Evolutionary conservation across 2,113 vertebrate genomes (phyloP), one percentile per base, ranked within the genome.

Genomic region (Chauna torquata): DNA sequence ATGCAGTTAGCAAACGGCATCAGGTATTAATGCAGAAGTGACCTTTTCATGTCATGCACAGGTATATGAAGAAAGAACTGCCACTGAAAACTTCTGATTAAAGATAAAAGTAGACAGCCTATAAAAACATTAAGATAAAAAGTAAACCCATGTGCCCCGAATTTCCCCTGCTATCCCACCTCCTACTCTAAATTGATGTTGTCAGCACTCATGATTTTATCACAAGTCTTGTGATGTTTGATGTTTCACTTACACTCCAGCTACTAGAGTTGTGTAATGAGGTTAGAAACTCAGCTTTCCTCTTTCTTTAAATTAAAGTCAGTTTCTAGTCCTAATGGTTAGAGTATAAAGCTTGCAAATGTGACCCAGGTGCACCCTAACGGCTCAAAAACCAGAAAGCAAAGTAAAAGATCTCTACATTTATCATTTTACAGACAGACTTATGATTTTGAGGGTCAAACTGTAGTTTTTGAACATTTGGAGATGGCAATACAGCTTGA

Each of bases 161-260:
- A 85, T 95, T 96, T 94, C 94, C 94, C 92, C 76, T 96, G 75
- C 82, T 95, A 55, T 95, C 94, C 96, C 92, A 96, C 90, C 96
- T 97, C 90, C 92, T 95, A 96, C 93, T 95, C 94, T 92, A 96
- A 96, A 95, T 80, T 95, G 95, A 90, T 96, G 96, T 97, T 96
- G 96, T 97, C 95, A 95, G 95, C 93, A 78, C 94, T 97, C 90
- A 93, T 92, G 96, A 96, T 93, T 96, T 96, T 96, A 96, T 97
- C 95, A 78, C 94, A 86, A 70, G 82, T 92, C 96, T 90, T 94
- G 92, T 96, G 96, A 97, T 95, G 90, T 96, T 96, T 97, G 96
- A 96, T 96, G 94, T 96, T 96, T 96, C 82, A 93, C 94, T 94
- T 92, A 86, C 64, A 90, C 85, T 97, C 71, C 92, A 95, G 92